Conservation (phyloP, 2,888 invertebrate genomes). For the Lysandra coridon region DNA sequence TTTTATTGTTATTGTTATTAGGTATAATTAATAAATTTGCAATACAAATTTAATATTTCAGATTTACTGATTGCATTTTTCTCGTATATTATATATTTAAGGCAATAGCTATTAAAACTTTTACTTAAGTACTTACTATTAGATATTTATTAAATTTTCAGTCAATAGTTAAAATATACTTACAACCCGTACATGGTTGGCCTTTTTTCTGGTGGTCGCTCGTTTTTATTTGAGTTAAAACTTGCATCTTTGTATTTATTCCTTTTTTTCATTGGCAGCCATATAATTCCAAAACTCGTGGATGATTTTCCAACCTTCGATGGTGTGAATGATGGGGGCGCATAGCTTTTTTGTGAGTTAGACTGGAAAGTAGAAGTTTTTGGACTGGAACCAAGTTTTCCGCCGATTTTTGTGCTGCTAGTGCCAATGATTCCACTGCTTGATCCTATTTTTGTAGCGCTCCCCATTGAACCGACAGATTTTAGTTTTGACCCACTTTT, state of each 20-base stretch:
- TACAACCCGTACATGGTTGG: slow-evolving; percentile 70
- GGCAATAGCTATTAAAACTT: no score
- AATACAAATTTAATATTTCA: no score
- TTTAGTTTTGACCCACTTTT: slow-evolving; percentile 50
- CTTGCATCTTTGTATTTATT: slow-evolving; percentile 61
- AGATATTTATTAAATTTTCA: not conserved
- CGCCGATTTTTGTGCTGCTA: slow-evolving; percentile 33
- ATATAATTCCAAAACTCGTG: slow-evolving; percentile 63
- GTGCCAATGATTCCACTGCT: slow-evolving; percentile 33
- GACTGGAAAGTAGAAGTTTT: slow-evolving; percentile 39
- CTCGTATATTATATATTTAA: no score
- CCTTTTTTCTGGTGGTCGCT: slow-evolving; percentile 54
- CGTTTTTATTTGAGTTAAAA: slow-evolving; percentile 57
- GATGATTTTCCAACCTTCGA: slow-evolving; percentile 55
- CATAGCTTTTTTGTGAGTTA: slow-evolving; percentile 48
- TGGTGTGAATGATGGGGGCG: slow-evolving; percentile 47
- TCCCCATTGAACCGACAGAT: slow-evolving; percentile 27
- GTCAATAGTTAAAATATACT: slow-evolving; percentile 45
- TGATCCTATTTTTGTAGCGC: slow-evolving; percentile 34
- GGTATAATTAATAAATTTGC: no score
- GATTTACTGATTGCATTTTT: no score
- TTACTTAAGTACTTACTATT: no score
- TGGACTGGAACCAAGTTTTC: slow-evolving; percentile 34
- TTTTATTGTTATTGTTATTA: no score
- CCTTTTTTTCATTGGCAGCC: slow-evolving; percentile 63